Evolutionary conservation across 2,113 vertebrate genomes (phyloP).

Genomic region (Mormoops blainvillei): DNA sequence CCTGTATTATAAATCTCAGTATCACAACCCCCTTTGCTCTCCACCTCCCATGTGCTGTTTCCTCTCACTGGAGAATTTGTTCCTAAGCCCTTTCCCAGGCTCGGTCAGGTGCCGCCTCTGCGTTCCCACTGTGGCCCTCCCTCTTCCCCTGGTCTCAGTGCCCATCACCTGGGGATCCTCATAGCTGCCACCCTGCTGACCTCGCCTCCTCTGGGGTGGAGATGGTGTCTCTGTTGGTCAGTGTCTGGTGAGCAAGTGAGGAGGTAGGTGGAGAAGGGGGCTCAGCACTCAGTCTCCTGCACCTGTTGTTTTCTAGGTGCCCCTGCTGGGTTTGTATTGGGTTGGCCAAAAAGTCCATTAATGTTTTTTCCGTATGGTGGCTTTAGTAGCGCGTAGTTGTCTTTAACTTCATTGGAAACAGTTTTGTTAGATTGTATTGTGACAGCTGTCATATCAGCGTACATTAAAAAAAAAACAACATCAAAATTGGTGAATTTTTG

Average conservation of each 20-base stretch:
- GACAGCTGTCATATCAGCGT: too few species aligned
- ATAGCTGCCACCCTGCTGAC: background rate
- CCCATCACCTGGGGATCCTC: background rate
- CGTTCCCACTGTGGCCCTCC: background rate
- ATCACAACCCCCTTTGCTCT: background rate
- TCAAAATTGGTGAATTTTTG: too few species aligned
- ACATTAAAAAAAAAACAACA: too few species aligned
- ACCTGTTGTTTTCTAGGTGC: background rate
- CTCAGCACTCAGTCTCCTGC: background rate
- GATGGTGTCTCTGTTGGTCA: background rate
- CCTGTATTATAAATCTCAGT: too few species aligned
- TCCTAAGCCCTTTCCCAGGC: background rate
- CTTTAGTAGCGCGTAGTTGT: too few species aligned
- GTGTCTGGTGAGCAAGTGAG: background rate
- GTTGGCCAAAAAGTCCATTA: too few species aligned
- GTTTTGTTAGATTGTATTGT: too few species aligned
- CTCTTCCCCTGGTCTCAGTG: too few species aligned
- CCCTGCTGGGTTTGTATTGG: background rate
- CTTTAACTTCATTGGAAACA: too few species aligned
- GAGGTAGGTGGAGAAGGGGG: background rate
- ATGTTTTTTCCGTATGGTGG: too few species aligned
- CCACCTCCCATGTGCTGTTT: background rate
- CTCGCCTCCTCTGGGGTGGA: background rate
- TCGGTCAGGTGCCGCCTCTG: background rate
- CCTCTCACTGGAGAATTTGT: background rate